Evolutionary conservation across 2,888 invertebrate species (phyloP).

Genomic region (Epinotia nisella): DNA sequence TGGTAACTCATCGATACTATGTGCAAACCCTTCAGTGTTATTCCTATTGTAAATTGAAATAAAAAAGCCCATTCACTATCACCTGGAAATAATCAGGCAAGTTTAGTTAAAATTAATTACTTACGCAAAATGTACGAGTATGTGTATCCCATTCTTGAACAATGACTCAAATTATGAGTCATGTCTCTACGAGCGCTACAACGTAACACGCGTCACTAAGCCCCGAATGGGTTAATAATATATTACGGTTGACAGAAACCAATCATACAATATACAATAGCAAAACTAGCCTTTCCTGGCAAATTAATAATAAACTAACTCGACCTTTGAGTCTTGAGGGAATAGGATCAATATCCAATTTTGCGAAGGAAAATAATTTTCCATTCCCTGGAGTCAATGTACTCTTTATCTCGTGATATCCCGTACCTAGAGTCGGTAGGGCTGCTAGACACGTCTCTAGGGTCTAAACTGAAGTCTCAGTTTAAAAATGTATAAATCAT

Average conservation of each 20-base stretch:
- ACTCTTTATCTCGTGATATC: slow-evolving; percentile 8
- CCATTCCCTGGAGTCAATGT: slow-evolving; percentile 15
- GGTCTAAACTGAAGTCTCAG: neutral
- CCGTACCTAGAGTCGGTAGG: slow-evolving; percentile 1
- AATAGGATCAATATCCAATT: slow-evolving; percentile 39
- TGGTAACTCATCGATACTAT: no score
- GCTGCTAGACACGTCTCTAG: neutral
- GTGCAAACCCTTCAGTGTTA: no score
- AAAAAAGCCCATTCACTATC: no score
- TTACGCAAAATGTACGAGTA: no score
- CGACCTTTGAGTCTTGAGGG: slow-evolving; percentile 21
- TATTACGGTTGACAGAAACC: neutral
- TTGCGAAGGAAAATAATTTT: slow-evolving; percentile 41
- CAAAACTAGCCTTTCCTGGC: slow-evolving; percentile 5
- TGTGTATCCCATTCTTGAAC: no score
- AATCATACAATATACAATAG: neutral
- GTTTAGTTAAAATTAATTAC: no score
- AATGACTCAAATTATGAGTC: no score
- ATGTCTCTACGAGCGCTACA: neutral
- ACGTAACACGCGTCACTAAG: no score
- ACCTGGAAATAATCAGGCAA: no score
- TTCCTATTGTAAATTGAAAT: no score
- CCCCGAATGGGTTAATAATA: no score
- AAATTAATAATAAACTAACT: slow-evolving; percentile 34
- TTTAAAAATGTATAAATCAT: neutral